Conservation (phyloP, 2,888 invertebrate genomes). For the Rapana venosa region DNA sequence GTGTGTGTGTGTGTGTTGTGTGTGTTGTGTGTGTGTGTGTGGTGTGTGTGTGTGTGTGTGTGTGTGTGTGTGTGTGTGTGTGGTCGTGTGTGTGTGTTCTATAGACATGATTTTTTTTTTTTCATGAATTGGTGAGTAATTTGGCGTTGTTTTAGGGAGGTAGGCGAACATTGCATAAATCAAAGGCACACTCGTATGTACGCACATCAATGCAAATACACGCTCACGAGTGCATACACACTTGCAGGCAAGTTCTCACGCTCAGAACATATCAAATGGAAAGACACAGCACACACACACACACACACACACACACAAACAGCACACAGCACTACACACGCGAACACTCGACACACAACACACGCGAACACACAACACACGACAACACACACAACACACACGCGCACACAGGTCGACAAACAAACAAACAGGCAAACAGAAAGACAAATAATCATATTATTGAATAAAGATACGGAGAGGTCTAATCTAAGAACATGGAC, state of each 20-base stretch:
- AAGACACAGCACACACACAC: not conserved
- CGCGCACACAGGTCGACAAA: no score
- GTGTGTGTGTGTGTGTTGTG: constrained; percentile 30
- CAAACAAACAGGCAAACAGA: no score
- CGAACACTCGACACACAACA: no score
- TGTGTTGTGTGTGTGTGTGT: constrained; percentile 35
- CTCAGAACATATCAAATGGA: no score
- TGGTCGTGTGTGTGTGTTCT: not conserved
- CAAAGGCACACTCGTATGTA: not conserved
- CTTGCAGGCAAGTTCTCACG: not conserved
- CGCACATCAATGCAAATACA: not conserved
- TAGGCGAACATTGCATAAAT: not conserved
- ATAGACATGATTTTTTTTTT: no score
- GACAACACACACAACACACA: no score
- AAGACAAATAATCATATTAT: no score
- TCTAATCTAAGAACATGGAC: no score
- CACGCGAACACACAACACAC: no score
- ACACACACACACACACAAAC: not conserved
- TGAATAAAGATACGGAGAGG: no score
- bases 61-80: constrained; percentile 36
- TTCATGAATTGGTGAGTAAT: no score
- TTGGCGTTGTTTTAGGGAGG: not conserved
- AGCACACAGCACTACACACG: not conserved
- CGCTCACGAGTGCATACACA: not conserved
- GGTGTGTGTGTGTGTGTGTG: constrained; percentile 35